A percentile compares a stretch with the other conserved stretches of the same genome.
Conservation (phyloP, 2,888 invertebrate genomes). For the Drosophila fulvimacula region DNA sequence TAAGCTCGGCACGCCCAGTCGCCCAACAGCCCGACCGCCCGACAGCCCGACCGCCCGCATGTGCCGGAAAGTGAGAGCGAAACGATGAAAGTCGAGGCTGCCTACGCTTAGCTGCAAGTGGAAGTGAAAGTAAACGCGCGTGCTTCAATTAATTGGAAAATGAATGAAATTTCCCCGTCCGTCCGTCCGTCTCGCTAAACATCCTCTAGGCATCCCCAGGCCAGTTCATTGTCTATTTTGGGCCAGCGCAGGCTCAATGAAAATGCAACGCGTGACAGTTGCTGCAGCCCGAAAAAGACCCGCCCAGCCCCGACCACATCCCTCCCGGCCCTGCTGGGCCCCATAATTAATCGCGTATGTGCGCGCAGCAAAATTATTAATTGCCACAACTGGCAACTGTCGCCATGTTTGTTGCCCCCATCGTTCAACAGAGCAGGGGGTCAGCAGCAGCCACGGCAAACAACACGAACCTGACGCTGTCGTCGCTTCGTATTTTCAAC, state of each 20-base stretch:
- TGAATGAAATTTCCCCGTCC: conserved; percentile 66
- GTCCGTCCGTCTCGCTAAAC: background rate
- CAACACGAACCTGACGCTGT: conserved; percentile 65
- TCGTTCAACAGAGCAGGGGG: conserved; percentile 3
- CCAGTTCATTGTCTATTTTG: conserved; percentile 72
- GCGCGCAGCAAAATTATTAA: conserved; percentile 83
- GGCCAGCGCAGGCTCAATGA: conserved; percentile 61
- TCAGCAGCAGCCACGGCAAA: conserved; percentile 8
- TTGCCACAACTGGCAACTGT: conserved; percentile 82
- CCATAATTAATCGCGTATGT: conserved; percentile 84
- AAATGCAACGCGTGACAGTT: conserved; percentile 74
- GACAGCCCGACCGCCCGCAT: conserved; percentile 57
- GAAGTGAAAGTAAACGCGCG: conserved; percentile 79
- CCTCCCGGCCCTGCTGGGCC: conserved; percentile 15
- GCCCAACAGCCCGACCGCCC: conserved; percentile 41
- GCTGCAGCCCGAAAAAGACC: conserved; percentile 48
- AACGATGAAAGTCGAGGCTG: conserved; percentile 32
- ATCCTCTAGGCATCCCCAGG: background rate
- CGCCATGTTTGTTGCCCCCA: conserved; percentile 72
- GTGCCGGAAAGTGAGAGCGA: conserved; percentile 72
- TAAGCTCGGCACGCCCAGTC: conserved; percentile 76
- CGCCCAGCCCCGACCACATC: background rate
- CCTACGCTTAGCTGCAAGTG: conserved; percentile 37
- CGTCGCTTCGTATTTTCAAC: conserved; percentile 67
- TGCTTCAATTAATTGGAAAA: conserved; percentile 82